Evolutionary conservation across 2,113 vertebrate species (phyloP), one percentile per base, ranked within the genome.

Genomic region (Struthio camelus): DNA sequence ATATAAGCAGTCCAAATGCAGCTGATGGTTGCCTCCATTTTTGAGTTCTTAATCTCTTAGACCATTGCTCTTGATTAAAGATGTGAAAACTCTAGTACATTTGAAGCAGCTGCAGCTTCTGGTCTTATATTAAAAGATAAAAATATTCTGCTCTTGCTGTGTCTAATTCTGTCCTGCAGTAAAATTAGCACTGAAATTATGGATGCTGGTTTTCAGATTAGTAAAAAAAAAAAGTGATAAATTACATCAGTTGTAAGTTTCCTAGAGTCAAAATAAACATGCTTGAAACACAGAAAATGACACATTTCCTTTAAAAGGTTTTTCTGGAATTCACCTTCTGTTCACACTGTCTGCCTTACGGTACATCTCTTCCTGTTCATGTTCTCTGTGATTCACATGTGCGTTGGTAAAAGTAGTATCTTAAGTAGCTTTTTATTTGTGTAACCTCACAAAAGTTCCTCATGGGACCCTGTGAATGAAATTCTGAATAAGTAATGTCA

Each of bases 241-340:
- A 46, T 87, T 62, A 9, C 42, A 69, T 59, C 30, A 80, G 12
- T 36, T 56, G 0, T 48, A 64, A 86, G 23, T 89, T 92, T 81
- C 73, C 53, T 70, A 75, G 46, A 65, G 61, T 72, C 25, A 90
- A 87, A 87, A 85, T 89, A 94, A 96, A 80, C 17, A 62, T 24
- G 69, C 3, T 76, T 65, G 40, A 89, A 70, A 53, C 51, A 51
- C 56, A 95, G 77, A 94, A 93, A 87, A 44, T 92, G 89, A 76
- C 70, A 72, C 22, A 76, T 82, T 94, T 95, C 82, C 66, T 66
- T 85, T 90, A 69, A 61, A 82, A 75, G 38, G 7, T 83, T 94
- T 92, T 88, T 92, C 51, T 90, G 80, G 89, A 92, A 92, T 94
- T 97, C 54, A 96, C 95, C 84, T 89, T 93, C 83, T 95, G 58